Percentiles rank a stretch among this genome's conserved stretches.
Evolutionary conservation across 2,888 invertebrate genomes (phyloP).

Genomic region (Pseudanteris insignis): DNA sequence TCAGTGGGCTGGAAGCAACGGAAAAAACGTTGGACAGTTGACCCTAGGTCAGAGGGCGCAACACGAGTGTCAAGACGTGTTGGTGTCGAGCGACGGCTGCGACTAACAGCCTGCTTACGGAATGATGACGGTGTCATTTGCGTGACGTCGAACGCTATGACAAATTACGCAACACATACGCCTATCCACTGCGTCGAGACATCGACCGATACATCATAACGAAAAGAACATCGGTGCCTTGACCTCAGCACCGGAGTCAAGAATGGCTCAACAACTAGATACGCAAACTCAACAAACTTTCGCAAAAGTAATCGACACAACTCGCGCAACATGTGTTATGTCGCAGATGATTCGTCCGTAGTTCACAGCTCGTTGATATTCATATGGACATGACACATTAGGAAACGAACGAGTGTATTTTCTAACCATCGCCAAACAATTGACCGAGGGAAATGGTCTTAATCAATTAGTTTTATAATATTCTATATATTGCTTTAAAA

Average conservation of each 20-base stretch:
- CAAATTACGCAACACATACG: slow-evolving; percentile 32
- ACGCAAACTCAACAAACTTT: too few species aligned
- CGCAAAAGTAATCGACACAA: too few species aligned
- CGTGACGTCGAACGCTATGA: slow-evolving; percentile 42
- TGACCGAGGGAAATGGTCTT: too few species aligned
- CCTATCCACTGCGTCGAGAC: slow-evolving; percentile 4
- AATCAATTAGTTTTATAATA: too few species aligned
- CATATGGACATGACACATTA: too few species aligned
- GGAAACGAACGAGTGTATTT: too few species aligned
- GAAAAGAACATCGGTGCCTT: too few species aligned
- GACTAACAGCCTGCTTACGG: slow-evolving; percentile 54
- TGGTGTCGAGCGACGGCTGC: slow-evolving; percentile 57
- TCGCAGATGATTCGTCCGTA: too few species aligned
- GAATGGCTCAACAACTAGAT: slow-evolving; percentile 8
- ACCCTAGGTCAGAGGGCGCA: too few species aligned
- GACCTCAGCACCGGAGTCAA: slow-evolving; percentile 6
- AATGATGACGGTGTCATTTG: slow-evolving; percentile 39
- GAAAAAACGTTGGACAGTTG: slow-evolving; percentile 45
- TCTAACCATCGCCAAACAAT: too few species aligned
- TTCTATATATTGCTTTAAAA: too few species aligned
- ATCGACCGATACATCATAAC: slow-evolving; percentile 15
- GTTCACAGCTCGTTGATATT: not conserved
- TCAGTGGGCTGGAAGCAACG: slow-evolving; percentile 50
- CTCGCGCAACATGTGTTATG: too few species aligned
- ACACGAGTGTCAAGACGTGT: slow-evolving; percentile 52